Percentiles rank a stretch among this genome's conserved stretches.
Evolutionary conservation across 37 sponge, comb jelly and placozoan genomes (phyloP).

Genomic region (Petrosia ficiformis): DNA sequence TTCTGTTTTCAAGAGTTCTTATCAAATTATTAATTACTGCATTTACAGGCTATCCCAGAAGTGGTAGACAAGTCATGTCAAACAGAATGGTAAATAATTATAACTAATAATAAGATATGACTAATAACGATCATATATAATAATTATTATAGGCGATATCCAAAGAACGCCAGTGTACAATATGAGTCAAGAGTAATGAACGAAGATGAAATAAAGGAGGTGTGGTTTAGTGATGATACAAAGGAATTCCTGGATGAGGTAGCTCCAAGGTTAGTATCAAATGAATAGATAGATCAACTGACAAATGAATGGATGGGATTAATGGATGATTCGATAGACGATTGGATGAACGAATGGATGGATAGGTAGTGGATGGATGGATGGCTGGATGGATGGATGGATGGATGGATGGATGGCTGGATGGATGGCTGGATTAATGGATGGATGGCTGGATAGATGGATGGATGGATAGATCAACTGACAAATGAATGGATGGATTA

Average conservation of each 20-base stretch:
- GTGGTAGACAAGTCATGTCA: conserved; percentile 40
- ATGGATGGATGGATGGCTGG: background rate
- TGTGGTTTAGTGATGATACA: conserved; percentile 34
- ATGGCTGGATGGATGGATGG: background rate
- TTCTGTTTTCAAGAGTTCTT: no score
- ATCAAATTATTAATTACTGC: no score
- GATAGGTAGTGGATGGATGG: background rate
- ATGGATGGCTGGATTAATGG: background rate
- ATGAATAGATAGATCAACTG: no score
- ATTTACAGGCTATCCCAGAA: conserved; percentile 55
- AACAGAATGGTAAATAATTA: conserved; percentile 49
- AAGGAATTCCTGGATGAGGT: conserved; percentile 56
- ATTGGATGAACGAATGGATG: background rate
- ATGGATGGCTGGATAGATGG: background rate
- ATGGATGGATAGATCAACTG: background rate
- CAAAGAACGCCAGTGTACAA: conserved; percentile 71
- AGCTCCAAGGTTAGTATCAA: conserved; percentile 45
- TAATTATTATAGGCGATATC: conserved; percentile 54
- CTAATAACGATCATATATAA: no score
- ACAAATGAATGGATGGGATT: no score
- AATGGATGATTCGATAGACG: background rate
- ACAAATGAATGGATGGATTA: background rate
- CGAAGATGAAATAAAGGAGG: conserved; percentile 33
- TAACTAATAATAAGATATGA: background rate
- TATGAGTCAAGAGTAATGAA: conserved; percentile 67